phyloP scores from a whole-genome alignment of 2,113 vertebrate genomes.

The Corvus moneduloides region DNA sequence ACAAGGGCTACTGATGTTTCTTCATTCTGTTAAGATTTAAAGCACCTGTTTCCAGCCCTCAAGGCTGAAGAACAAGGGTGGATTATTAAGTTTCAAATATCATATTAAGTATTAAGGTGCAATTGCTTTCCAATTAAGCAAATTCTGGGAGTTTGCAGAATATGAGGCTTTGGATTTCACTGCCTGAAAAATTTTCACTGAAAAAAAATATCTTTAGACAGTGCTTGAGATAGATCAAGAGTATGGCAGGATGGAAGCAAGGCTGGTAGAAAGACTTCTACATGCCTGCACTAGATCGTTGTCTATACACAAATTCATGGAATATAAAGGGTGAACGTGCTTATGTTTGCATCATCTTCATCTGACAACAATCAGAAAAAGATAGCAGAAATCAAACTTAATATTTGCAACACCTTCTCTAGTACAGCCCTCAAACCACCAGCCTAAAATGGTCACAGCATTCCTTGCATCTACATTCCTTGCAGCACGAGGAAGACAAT shows the following conservation, averaged over 20 bases:
- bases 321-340: accelerated
- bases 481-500: background rate
- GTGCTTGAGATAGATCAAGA: background rate
- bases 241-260: background rate
- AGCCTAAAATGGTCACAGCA: background rate
- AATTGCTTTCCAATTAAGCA: background rate
- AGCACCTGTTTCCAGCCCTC: background rate
- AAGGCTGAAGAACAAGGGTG: background rate
- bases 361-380: background rate
- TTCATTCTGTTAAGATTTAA: background rate
- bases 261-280: background rate
- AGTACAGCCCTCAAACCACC: background rate
- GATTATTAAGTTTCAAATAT: background rate
- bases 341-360: background rate
- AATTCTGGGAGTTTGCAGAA: background rate
- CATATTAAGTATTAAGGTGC: background rate
- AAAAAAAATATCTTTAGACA: background rate
- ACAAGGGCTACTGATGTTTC: background rate
- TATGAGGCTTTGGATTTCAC: background rate
- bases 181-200: background rate
- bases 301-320: background rate
- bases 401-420: background rate
- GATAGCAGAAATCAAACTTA: background rate
- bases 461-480: background rate
- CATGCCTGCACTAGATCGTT: background rate